Evolutionary conservation across 2,113 vertebrate species (phyloP), one percentile per base, ranked within the genome.

Genomic region (Caranx melampygus): DNA sequence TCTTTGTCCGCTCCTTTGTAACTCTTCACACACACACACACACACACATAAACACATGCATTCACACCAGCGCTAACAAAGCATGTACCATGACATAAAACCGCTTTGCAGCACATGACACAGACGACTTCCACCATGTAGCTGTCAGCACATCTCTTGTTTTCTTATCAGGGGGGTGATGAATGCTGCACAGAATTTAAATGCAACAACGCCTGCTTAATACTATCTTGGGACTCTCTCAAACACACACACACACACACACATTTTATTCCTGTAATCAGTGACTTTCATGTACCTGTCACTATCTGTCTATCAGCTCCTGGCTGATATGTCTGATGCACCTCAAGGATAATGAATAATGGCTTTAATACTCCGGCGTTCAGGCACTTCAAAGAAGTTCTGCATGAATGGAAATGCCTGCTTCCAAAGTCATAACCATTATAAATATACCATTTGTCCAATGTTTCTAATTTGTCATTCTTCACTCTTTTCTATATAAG

Each of bases 261-360:
- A 73, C 67, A 26, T 11, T 63, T 57, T 61, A 73, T 77, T 84
- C 31, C 61, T 83, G 77, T 72, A 84, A 92, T 92, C 91, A 86
- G 79, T 76, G 74, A 79, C 75, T 89, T 88, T 81, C 83, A 63
- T 89, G 91, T 86, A 78, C 57, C 85, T 84, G 85, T 89, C 81
- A 70, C 81, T 90, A 82, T 90, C 71, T 78, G 83, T 80, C 75
- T 52, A 72, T 92, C 82, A 79, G 35, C 78, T 75, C 58, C 77
- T 71, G 84, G 57, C 40, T 88, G 68, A 74, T 80, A 55, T 75
- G 76, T 70, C 71, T 55, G 80, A 45, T 75, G 62, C 76, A 65
- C 52, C 49, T 79, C 81, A 75, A 66, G 57, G 66, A 76, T 82
- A 83, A 79, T 76, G 76, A 88, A 87, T 61, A 59, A 52, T 68